Base-by-base conservation (phyloP, 2,888 invertebrate species). In the Ornithoptera priamus region DNA sequence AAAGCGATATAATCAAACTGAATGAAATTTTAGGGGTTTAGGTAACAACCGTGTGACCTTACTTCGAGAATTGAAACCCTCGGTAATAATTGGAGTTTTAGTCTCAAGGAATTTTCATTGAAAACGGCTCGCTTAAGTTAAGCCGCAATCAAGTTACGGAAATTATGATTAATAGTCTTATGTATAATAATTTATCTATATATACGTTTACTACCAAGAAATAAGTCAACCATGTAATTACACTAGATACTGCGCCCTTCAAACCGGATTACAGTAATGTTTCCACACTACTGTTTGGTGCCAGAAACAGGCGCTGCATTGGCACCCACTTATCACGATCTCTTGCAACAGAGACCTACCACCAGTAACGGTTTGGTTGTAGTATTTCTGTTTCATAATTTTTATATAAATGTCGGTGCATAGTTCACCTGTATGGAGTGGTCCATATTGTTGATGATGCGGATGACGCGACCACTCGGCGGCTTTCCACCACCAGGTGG, bases 381-480 rank as follows among this genome's bases (percentile, higher is more conserved):
- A 5, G 30, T 30, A 3, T 30, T 30, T 30, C 5, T 5, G 30
- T 30, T 30, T 30, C 5, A 30, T 5, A 30, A 30, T 30, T 30
- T 30, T 30, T 30, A 30, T 30, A 30, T 30, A 30, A 30, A 30
- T 30, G 30, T 30, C 4, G n/a, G 6, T 18, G 0, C 53, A 53
- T 18, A 53, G n/a, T 7, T 87, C 86, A 97, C 97, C 95, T 97
- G 97, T 79, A 97, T 96, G 57, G 97, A 96, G 85, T 98, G 97
- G 88, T 98, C 97, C 94, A 96, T 95, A 86, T 98, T 98, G 89
- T 98, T 98, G 83, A 98, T 97, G 83, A 99, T 97, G 77, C 98
- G 94, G 84, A 99, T 97, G 77, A 98, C 96, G 77, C 97, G 94
- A 64, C 97, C 96, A 72, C 97, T 96, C 78, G 96, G 95, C 17